phyloP scores from a whole-genome alignment of 2,113 vertebrate species.

The Gnathonemus echidnorhynchus region DNA sequence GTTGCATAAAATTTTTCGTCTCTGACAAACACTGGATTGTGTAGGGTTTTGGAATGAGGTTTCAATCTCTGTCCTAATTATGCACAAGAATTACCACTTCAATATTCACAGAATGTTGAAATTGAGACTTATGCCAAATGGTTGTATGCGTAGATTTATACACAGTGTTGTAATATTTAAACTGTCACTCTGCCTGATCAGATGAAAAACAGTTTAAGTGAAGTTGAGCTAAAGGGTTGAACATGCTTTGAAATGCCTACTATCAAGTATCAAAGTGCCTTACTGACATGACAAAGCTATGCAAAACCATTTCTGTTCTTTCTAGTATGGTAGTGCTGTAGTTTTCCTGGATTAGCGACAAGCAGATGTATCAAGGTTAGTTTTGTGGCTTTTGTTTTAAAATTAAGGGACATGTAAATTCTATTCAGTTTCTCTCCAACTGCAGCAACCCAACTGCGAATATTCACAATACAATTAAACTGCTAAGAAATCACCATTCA shows the following conservation, averaged over 20 bases:
- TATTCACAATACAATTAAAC: conserved; percentile 45
- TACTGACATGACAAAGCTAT: conserved; percentile 95
- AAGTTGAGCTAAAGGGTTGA: conserved; percentile 46
- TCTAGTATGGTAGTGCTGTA: conserved; percentile 64
- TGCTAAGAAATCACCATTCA: conserved; percentile 34
- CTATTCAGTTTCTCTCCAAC: conserved; percentile 52
- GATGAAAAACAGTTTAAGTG: conserved; percentile 43
- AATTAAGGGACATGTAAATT: conserved; percentile 45
- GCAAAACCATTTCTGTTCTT: conserved; percentile 71
- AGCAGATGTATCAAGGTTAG: conserved; percentile 42
- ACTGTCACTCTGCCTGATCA: conserved; percentile 50
- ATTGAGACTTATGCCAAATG: conserved; percentile 62
- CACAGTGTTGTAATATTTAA: conserved; percentile 43
- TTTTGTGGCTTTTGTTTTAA: conserved; percentile 53
- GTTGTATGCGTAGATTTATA: conserved; percentile 35
- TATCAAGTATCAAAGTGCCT: conserved; percentile 78
- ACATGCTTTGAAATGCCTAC: conserved; percentile 57
- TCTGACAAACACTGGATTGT: conserved; percentile 54
- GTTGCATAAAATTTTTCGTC: conserved; percentile 58
- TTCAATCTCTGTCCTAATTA: conserved; percentile 51
- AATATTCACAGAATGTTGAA: conserved; percentile 55
- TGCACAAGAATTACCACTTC: conserved; percentile 59
- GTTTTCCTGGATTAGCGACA: conserved; percentile 47
- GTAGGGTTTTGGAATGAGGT: conserved; percentile 51
- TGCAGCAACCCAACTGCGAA: conserved; percentile 54